Percentiles rank a stretch among this genome's conserved stretches.
These are phyloP conservation scores for Pseudomyrmex cubaensis DNA, from an alignment of 1,140 invertebrate genomes.

Conservation along the genomic window DNA sequence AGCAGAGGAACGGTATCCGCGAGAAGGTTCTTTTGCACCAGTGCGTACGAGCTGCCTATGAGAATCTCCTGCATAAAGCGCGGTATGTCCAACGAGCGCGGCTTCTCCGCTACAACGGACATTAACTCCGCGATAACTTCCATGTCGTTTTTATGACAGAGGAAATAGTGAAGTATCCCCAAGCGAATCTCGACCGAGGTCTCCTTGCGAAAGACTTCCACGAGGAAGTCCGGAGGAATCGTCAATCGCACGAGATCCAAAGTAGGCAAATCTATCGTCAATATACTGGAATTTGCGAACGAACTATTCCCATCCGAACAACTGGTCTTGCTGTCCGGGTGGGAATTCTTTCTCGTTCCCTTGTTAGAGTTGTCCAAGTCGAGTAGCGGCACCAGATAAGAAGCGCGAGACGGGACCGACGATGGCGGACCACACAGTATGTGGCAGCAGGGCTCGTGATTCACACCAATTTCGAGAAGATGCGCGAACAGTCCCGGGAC, in stretches of 20 bases:
- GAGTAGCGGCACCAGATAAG: slow-evolving; percentile 88
- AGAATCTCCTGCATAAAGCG: slow-evolving; percentile 92
- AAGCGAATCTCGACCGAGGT: slow-evolving; percentile 89
- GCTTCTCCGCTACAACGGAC: slow-evolving; percentile 84
- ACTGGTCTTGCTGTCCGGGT: slow-evolving; percentile 55
- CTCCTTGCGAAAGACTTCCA: slow-evolving; percentile 89
- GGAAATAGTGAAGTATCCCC: slow-evolving; percentile 92
- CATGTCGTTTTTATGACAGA: slow-evolving; percentile 90
- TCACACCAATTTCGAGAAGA: slow-evolving; percentile 91
- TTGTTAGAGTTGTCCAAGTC: slow-evolving; percentile 66
- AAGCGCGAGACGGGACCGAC: slow-evolving; percentile 86
- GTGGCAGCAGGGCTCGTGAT: slow-evolving; percentile 93
- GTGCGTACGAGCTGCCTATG: slow-evolving; percentile 89
- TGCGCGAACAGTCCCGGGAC: slow-evolving; percentile 92
- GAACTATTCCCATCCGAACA: slow-evolving; percentile 64
- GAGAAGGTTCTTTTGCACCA: slow-evolving; percentile 90
- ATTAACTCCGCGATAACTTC: slow-evolving; percentile 89
- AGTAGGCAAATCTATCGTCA: slow-evolving; percentile 88
- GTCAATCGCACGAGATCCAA: slow-evolving; percentile 89
- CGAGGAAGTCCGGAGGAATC: slow-evolving; percentile 87
- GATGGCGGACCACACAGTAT: slow-evolving; percentile 88
- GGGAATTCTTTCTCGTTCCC: slow-evolving; percentile 60
- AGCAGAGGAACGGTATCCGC: slow-evolving; percentile 89
- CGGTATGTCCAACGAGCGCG: slow-evolving; percentile 85
- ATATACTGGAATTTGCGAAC: slow-evolving; percentile 65